A percentile compares a stretch with the other conserved stretches of the same genome.
These are phyloP conservation scores for Pseudorectes ferrugineus DNA, from an alignment of 2,113 vertebrate genomes.

Conservation along the genomic window DNA sequence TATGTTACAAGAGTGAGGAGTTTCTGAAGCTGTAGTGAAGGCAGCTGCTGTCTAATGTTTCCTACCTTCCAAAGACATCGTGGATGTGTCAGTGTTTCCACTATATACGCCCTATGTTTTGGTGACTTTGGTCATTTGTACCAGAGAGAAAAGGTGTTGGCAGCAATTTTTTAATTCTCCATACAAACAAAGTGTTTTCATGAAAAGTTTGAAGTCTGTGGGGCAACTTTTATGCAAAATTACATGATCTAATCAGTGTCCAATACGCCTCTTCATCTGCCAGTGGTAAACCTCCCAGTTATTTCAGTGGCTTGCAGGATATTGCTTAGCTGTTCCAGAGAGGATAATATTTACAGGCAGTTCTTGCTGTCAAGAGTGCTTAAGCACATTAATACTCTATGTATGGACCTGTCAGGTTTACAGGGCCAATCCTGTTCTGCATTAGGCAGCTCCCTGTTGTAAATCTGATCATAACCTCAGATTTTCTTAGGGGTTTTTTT, in stretches of 20 bases:
- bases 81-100: background rate
- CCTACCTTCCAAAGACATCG: background rate
- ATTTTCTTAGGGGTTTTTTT: background rate
- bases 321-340: background rate
- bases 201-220: background rate
- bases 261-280: background rate
- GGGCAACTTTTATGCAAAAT: background rate
- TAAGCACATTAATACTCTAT: background rate
- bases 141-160: background rate
- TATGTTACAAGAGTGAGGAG: background rate
- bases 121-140: fast-evolving
- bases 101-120: background rate
- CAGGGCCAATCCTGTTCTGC: background rate
- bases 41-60: background rate
- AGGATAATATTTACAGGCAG: background rate
- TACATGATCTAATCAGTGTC: background rate
- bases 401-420: background rate
- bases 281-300: background rate
- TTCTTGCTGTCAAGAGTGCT: background rate
- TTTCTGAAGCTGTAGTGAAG: background rate
- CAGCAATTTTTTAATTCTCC: background rate
- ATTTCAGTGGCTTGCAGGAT: background rate
- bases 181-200: background rate
- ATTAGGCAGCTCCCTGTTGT: background rate
- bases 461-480: background rate